A percentile compares a stretch with the other conserved stretches of the same genome.
Evolutionary conservation across 2,888 invertebrate genomes (phyloP).

Genomic region (Pristionchus exspectatus): DNA sequence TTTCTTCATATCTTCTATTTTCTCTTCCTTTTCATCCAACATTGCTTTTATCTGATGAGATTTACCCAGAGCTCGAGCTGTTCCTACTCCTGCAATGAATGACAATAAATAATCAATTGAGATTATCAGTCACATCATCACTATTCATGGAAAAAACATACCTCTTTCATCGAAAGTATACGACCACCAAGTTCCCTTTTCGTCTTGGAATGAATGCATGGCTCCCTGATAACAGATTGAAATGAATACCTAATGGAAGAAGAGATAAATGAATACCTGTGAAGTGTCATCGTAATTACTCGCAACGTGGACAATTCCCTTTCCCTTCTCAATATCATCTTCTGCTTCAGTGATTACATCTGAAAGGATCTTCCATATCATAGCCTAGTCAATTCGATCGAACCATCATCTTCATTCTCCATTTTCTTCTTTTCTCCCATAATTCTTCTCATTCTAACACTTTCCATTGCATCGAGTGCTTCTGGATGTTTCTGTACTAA

Average conservation of each 20-base stretch:
- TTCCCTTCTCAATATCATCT: constrained; percentile 15
- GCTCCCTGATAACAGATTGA: constrained; percentile 58
- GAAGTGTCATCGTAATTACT: constrained; percentile 63
- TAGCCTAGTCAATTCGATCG: neutral
- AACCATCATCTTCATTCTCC: constrained; percentile 24
- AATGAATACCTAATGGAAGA: neutral
- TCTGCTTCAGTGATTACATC: neutral
- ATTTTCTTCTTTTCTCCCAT: constrained; percentile 15
- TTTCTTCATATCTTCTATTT: neutral
- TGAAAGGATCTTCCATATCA: neutral
- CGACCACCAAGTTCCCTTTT: constrained; percentile 87
- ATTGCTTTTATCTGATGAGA: constrained; percentile 62
- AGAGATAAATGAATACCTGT: constrained; percentile 50
- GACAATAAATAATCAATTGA: neutral
- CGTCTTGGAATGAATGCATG: constrained; percentile 77
- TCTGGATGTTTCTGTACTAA: constrained; percentile 78
- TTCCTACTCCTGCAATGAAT: constrained; percentile 66
- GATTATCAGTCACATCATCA: too few species aligned
- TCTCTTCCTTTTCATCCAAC: constrained; percentile 36
- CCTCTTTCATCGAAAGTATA: constrained; percentile 90
- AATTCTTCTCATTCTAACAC: constrained; percentile 70
- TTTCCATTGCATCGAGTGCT: constrained; percentile 77
- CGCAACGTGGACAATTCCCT: constrained; percentile 58
- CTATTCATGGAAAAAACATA: constrained; percentile 75
- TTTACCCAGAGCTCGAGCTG: constrained; percentile 75